Evolutionary conservation across 2,888 invertebrate genomes (phyloP).

Genomic region (Mantis religiosa): DNA sequence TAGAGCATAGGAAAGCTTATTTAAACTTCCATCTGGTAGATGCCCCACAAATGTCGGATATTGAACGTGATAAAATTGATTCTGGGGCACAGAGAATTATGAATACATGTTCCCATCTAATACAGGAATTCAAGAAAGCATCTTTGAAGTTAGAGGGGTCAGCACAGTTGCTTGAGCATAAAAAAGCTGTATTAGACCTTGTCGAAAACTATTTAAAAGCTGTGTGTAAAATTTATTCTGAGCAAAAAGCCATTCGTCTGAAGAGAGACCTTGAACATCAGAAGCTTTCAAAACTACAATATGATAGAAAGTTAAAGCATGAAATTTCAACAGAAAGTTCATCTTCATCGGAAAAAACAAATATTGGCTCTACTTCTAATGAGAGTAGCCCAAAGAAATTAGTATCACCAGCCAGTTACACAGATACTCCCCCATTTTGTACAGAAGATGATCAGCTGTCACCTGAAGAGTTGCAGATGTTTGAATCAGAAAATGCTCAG

Average conservation of each 20-base stretch:
- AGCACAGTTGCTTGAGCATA: constrained; percentile 72
- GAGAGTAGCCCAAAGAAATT: constrained; percentile 16
- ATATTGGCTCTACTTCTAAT: constrained; percentile 23
- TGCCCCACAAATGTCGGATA: constrained; percentile 69
- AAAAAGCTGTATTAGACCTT: constrained; percentile 67
- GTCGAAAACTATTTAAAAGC: constrained; percentile 77
- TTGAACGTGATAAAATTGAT: constrained; percentile 84
- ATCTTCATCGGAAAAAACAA: not conserved
- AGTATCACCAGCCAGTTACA: not conserved
- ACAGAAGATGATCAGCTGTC: constrained; percentile 65
- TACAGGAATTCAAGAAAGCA: constrained; percentile 72
- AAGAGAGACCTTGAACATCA: constrained; percentile 81
- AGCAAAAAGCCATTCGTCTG: constrained; percentile 81
- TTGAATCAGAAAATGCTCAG: constrained; percentile 86
- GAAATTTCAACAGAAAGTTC: not conserved
- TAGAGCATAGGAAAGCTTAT: constrained; percentile 81
- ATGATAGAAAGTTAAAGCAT: constrained; percentile 15
- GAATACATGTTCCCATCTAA: constrained; percentile 69
- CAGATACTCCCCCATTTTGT: constrained; percentile 20
- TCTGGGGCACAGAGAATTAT: constrained; percentile 79
- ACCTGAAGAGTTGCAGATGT: constrained; percentile 86
- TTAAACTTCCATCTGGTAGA: constrained; percentile 72
- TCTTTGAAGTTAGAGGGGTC: constrained; percentile 51
- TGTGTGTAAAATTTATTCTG: constrained; percentile 82
- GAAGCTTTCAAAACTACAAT: constrained; percentile 69